These are phyloP conservation scores for Hypena proboscidalis DNA, from an alignment of 2,888 invertebrate species.

Conservation along the genomic window DNA sequence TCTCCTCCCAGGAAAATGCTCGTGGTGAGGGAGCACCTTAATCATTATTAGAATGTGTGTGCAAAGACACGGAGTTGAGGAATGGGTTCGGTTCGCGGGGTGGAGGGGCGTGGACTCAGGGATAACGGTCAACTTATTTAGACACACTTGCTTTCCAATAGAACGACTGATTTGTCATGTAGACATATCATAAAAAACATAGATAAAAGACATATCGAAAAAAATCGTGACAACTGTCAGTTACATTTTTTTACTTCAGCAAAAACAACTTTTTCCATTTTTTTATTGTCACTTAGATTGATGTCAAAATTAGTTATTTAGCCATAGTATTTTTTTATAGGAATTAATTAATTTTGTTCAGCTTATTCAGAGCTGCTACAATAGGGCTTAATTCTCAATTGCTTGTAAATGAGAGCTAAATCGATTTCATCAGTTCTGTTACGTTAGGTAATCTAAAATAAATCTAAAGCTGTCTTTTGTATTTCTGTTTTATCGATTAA, in stretches of 20 bases:
- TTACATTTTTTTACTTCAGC: constrained; percentile 36
- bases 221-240: constrained; percentile 49
- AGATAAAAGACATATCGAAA: constrained; percentile 42
- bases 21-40: no score
- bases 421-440: constrained; percentile 13
- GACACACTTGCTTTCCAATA: constrained; percentile 57
- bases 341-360: constrained; percentile 30
- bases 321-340: constrained; percentile 29
- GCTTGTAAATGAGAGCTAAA: constrained; percentile 2
- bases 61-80: no score
- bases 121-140: constrained; percentile 72
- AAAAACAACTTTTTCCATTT: constrained; percentile 40
- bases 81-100: constrained; percentile 51
- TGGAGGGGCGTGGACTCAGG: constrained; percentile 53
- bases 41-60: no score
- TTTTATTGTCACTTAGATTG: constrained; percentile 32
- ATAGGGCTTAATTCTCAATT: background rate
- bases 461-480: no score
- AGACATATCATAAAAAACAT: constrained; percentile 46
- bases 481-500: background rate
- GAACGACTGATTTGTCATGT: constrained; percentile 60
- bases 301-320: constrained; percentile 25
- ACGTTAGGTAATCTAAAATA: constrained; percentile 2
- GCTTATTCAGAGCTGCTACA: constrained; percentile 12
- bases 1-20: no score